Evolutionary conservation across 2,888 invertebrate species (phyloP).

Genomic region (Anthrax anthrax): DNA sequence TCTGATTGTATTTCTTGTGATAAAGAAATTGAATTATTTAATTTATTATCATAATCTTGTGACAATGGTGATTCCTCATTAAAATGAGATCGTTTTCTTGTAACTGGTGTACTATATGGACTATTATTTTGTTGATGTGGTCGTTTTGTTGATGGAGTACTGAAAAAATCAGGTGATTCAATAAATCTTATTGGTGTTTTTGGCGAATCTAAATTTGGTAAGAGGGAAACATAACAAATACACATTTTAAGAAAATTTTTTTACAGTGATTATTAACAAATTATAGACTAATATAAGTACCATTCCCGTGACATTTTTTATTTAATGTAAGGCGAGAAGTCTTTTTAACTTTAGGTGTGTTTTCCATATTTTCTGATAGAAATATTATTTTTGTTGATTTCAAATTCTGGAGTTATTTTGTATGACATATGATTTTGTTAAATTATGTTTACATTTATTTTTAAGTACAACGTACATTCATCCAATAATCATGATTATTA

Average conservation of each 20-base stretch:
- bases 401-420: too few relatives aligned
- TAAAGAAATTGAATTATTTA: not conserved
- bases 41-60: slow-evolving; percentile 4
- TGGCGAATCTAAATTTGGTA: slow-evolving; percentile 5
- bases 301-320: not conserved
- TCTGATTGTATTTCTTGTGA: not conserved
- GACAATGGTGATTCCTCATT: slow-evolving; percentile 7
- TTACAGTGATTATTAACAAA: not conserved
- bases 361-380: not conserved
- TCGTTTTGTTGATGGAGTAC: slow-evolving; percentile 1
- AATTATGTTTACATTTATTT: too few relatives aligned
- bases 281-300: not conserved
- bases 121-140: not conserved
- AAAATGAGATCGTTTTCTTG: slow-evolving; percentile 1
- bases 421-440: too few relatives aligned
- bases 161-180: not conserved
- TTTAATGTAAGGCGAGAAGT: not conserved
- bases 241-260: not conserved
- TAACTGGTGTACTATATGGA: slow-evolving; percentile 1
- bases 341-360: not conserved
- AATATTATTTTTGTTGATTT: too few relatives aligned
- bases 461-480: too few relatives aligned
- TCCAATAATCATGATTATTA: too few relatives aligned
- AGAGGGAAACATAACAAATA: too few relatives aligned
- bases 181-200: not conserved